phyloP scores from a whole-genome alignment of 92 coral and sea anemone genomes.

The Hydrozoanthus gracilis region DNA sequence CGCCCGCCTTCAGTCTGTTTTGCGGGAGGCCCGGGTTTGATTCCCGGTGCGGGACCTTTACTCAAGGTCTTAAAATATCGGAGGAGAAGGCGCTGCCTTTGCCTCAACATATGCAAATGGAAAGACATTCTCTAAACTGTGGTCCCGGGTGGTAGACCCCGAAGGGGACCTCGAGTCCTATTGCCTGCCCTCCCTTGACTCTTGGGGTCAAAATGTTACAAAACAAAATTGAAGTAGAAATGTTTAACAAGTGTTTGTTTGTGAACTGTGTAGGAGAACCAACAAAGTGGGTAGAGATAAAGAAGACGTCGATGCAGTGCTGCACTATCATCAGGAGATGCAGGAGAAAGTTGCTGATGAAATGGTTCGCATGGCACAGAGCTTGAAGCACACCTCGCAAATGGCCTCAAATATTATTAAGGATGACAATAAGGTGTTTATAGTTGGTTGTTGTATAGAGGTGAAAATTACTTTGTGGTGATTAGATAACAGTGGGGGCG shows the following conservation, averaged over 20 bases:
- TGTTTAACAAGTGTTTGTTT: not conserved
- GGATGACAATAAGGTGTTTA: conserved; percentile 85
- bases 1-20: too few species aligned
- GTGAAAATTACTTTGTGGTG: too few species aligned
- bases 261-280: not conserved
- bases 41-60: too few species aligned
- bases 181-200: not conserved
- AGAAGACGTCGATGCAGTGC: conserved; percentile 85
- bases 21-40: too few species aligned
- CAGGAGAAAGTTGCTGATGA: conserved; percentile 98
- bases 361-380: conserved; percentile 98
- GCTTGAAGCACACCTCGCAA: conserved; percentile 89
- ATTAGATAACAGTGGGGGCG: too few species aligned
- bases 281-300: conserved; percentile 55
- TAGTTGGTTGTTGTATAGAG: not conserved
- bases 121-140: too few species aligned
- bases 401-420: conserved; percentile 88
- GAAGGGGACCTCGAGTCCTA: not conserved
- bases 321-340: conserved; percentile 96
- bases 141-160: too few species aligned
- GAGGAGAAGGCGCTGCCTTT: too few species aligned
- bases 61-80: too few species aligned
- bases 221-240: not conserved
- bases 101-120: too few species aligned
- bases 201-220: not conserved